phyloP scores from a whole-genome alignment of 2,888 invertebrate species.

The Amphimallon solstitiale region DNA sequence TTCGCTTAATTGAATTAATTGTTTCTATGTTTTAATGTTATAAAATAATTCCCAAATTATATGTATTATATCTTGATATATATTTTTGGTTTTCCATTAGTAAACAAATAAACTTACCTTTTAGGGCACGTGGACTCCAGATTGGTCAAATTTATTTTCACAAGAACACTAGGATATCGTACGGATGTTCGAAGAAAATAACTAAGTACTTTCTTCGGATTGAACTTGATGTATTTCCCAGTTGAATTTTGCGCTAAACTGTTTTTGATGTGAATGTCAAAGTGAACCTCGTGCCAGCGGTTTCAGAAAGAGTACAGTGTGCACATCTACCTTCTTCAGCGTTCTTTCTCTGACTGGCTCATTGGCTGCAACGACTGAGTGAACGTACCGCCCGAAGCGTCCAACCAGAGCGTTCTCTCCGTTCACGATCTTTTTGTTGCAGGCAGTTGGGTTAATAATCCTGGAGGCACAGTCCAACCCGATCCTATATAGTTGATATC shows the following conservation, averaged over 20 bases:
- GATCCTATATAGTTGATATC: slow-evolving; percentile 53
- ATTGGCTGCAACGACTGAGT: slow-evolving; percentile 51
- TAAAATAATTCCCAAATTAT: too few relatives aligned
- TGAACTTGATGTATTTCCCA: background rate
- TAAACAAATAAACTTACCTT: slow-evolving; percentile 52
- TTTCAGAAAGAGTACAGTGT: slow-evolving; percentile 21
- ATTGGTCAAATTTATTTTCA: slow-evolving; percentile 46
- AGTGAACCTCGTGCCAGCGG: slow-evolving; percentile 45
- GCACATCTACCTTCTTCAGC: slow-evolving; percentile 43
- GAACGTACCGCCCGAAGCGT: slow-evolving; percentile 51
- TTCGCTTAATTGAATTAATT: slow-evolving; percentile 3
- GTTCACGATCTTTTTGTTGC: slow-evolving; percentile 56
- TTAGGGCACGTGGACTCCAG: slow-evolving; percentile 62
- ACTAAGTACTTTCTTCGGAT: background rate
- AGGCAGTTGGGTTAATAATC: slow-evolving; percentile 59
- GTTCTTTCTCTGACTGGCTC: slow-evolving; percentile 49
- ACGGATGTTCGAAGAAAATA: background rate
- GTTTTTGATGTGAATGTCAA: slow-evolving; percentile 23
- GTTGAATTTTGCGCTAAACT: slow-evolving; percentile 4
- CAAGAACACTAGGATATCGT: slow-evolving; percentile 39
- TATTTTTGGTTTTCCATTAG: background rate
- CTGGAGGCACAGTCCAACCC: slow-evolving; percentile 55
- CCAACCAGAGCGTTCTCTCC: slow-evolving; percentile 54
- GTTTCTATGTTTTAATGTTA: too few relatives aligned
- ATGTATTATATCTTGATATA: background rate